Percentiles rank a stretch among this genome's conserved stretches.
These are phyloP conservation scores for Coilia nasus DNA, from an alignment of 2,797 vertebrate species.

Conservation along the genomic window DNA sequence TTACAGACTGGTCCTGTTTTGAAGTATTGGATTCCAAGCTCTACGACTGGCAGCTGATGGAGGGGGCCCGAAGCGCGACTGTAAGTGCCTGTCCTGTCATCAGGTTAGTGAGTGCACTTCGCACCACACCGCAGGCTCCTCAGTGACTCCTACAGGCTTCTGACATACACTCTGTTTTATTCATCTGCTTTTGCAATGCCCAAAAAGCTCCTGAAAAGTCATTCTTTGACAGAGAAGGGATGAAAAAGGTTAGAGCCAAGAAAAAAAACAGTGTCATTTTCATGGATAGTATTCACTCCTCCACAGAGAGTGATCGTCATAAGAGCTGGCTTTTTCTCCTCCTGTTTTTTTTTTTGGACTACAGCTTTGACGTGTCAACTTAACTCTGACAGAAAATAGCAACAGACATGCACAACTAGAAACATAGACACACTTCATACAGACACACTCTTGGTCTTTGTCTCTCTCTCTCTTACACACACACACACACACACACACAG, in stretches of 20 bases:
- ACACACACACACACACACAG: constrained; percentile 15
- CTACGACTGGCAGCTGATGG: constrained; percentile 77
- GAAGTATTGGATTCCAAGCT: constrained; percentile 72
- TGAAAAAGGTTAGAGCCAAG: background rate
- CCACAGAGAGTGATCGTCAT: constrained; percentile 60
- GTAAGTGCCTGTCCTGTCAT: constrained; percentile 62
- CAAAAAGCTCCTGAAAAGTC: constrained; percentile 51
- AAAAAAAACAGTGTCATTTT: constrained; percentile 37
- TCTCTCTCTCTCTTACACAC: background rate
- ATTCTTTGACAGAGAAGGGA: constrained; percentile 41
- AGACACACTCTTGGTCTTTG: background rate
- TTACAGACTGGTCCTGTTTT: constrained; percentile 72
- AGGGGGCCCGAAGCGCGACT: constrained; percentile 68
- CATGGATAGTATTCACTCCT: constrained; percentile 46
- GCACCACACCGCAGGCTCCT: constrained; percentile 53
- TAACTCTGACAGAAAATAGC: constrained; percentile 22
- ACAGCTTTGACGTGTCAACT: constrained; percentile 81
- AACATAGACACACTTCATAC: background rate
- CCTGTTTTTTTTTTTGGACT: constrained; percentile 37
- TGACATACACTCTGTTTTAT: constrained; percentile 37
- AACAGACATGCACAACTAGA: background rate
- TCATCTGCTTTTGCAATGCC: constrained; percentile 51
- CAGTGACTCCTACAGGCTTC: background rate
- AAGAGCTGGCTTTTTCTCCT: constrained; percentile 67
- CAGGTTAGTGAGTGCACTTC: constrained; percentile 57